Percentiles rank a stretch among this genome's conserved stretches.
Conservation (phyloP, 2,797 vertebrate genomes). For the Sebastes kiyomatsui region DNA sequence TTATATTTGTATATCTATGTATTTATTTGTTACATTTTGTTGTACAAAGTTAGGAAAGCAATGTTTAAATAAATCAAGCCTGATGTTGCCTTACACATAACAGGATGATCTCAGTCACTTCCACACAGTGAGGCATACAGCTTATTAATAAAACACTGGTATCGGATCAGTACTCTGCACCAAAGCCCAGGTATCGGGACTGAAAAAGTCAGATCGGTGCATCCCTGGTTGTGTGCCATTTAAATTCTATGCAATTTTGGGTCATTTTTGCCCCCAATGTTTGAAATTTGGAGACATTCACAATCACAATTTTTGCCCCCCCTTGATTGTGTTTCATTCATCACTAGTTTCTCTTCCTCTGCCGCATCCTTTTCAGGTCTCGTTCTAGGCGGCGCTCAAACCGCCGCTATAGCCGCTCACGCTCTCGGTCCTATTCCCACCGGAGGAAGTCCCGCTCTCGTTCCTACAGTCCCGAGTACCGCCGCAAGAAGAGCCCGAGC, state of each 20-base stretch:
- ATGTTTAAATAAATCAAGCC: too few species aligned
- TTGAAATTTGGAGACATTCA: neutral
- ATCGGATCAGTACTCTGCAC: too few species aligned
- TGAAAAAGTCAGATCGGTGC: too few species aligned
- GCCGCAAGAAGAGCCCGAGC: constrained; percentile 89
- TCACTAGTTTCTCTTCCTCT: neutral
- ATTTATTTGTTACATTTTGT: too few species aligned
- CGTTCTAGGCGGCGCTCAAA: constrained; percentile 89
- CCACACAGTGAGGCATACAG: too few species aligned
- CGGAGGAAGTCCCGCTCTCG: constrained; percentile 90
- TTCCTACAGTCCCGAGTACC: constrained; percentile 90
- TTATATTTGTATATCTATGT: too few species aligned
- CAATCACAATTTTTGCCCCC: neutral
- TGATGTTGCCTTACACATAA: too few species aligned
- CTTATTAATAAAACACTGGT: too few species aligned
- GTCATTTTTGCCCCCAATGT: neutral
- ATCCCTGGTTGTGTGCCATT: neutral
- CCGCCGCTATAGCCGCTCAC: constrained; percentile 88
- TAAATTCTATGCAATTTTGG: neutral
- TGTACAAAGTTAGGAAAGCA: too few species aligned
- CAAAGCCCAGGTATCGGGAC: too few species aligned
- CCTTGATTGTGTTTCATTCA: neutral
- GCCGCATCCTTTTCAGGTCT: constrained; percentile 79
- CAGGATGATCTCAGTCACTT: too few species aligned
- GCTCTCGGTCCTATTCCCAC: constrained; percentile 89